Base-by-base conservation (phyloP, 1,140 invertebrate genomes). In the Xylocopa sonorina region DNA sequence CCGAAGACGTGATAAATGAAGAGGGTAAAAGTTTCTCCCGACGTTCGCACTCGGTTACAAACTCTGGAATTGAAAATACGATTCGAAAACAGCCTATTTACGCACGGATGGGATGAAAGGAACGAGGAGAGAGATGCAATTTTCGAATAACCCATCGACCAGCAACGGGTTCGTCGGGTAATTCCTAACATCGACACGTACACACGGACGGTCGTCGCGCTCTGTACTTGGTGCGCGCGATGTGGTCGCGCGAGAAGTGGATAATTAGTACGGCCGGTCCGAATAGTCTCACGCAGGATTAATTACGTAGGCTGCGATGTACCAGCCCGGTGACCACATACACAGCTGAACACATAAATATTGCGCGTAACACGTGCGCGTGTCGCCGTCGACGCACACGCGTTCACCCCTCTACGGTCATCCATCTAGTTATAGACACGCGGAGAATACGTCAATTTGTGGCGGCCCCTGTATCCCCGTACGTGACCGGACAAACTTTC, bases 221-320 rank as follows among this genome's bases (percentile, higher is more conserved):
- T 41, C 60, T 5, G 16, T 43, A 68, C 60, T 41, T 34, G 2
- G 16, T 43, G 63, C 68, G 53, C 67, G 71, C 18, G 55, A 82
- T 50, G 50, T 48, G 83, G 83, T 74, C 83, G 80, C 75, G 76
- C 80, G 62, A 82, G 77, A 85, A 85, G 83, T 76, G 84, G 83
- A 78, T 86, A 86, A 86, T 86, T 86, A 86, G 84, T 76, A 69
- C 80, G 68, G 48, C 27, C 53, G 75, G 73, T 82, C 80, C 63
- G 63, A 71, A 62, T 74, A 82, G 75, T 77, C 80, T 86, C 84
- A 82, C 76, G 76, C 83, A 68, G 80, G 83, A 86, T 86, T 86
- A 86, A 86, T 86, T 86, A 86, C 80, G 77, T 50, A 73, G 75
- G 72, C 71, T 80, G 46, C 69, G 66, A 60, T 72, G 77, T 80